These are phyloP conservation scores for Harmothoe impar DNA, from an alignment of 2,888 invertebrate species.

Conservation along the genomic window DNA sequence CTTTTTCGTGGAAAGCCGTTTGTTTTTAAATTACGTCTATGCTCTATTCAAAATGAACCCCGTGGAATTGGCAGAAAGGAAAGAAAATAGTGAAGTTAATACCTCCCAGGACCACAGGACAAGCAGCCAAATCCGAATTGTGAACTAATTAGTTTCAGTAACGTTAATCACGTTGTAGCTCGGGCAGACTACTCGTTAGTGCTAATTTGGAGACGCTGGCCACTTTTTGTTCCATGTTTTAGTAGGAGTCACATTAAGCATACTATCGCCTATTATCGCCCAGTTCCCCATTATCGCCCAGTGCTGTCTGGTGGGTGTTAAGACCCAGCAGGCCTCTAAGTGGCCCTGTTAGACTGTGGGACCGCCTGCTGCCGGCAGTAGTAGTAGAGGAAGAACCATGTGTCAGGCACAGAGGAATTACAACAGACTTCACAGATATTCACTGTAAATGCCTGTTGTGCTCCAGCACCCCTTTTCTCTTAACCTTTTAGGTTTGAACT, in stretches of 20 bases:
- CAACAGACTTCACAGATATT: too few species aligned
- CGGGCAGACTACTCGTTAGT: background rate
- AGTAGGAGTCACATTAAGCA: background rate
- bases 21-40: background rate
- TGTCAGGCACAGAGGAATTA: too few species aligned
- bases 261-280: background rate
- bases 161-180: background rate
- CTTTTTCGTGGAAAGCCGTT: background rate
- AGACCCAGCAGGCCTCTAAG: background rate
- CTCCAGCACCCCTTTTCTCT: background rate
- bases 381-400: background rate
- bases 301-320: background rate
- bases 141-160: background rate
- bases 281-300: background rate
- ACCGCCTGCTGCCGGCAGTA: background rate
- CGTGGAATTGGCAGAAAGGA: too few species aligned
- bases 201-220: conserved; percentile 2
- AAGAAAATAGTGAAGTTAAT: too few species aligned
- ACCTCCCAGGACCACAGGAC: too few species aligned
- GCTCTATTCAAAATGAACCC: too few species aligned
- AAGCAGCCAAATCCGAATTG: too few species aligned
- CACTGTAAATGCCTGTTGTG: background rate
- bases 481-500: too few species aligned
- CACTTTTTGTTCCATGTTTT: background rate
- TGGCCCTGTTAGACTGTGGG: background rate